phyloP scores from a whole-genome alignment of 92 coral and sea anemone species.

The Zoanthus solanderi region DNA sequence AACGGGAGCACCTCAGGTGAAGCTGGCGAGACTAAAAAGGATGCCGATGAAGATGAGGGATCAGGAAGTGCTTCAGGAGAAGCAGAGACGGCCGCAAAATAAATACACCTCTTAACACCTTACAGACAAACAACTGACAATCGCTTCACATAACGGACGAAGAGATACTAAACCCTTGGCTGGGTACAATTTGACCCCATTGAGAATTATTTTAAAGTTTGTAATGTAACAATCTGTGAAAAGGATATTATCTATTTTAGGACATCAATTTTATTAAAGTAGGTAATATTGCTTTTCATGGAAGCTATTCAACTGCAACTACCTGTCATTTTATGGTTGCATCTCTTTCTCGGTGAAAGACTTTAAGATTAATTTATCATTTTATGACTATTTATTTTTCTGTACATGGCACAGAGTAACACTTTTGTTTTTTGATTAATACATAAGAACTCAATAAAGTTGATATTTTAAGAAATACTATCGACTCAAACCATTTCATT shows the following conservation, averaged over 20 bases:
- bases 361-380: neutral
- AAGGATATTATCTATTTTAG: conserved; percentile 5
- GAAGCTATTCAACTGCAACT: neutral
- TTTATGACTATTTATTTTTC: neutral
- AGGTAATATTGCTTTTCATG: conserved; percentile 9
- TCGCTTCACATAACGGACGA: neutral
- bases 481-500: too few species aligned
- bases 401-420: neutral
- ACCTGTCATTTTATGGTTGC: neutral
- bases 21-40: conserved; percentile 34
- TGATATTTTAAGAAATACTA: neutral
- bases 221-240: neutral
- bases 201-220: neutral
- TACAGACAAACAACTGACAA: neutral
- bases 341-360: conserved; percentile 20
- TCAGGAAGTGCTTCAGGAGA: conserved; percentile 50
- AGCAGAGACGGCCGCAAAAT: conserved; percentile 34
- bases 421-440: neutral
- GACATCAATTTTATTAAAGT: conserved; percentile 20
- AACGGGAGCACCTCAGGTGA: conserved; percentile 48
- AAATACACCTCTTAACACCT: neutral
- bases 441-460: conserved; percentile 35
- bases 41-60: conserved; percentile 20
- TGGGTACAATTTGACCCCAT: conserved; percentile 1
- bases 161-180: neutral